These are phyloP conservation scores for Clivina fossor DNA, from an alignment of 2,888 invertebrate species.

Conservation along the genomic window DNA sequence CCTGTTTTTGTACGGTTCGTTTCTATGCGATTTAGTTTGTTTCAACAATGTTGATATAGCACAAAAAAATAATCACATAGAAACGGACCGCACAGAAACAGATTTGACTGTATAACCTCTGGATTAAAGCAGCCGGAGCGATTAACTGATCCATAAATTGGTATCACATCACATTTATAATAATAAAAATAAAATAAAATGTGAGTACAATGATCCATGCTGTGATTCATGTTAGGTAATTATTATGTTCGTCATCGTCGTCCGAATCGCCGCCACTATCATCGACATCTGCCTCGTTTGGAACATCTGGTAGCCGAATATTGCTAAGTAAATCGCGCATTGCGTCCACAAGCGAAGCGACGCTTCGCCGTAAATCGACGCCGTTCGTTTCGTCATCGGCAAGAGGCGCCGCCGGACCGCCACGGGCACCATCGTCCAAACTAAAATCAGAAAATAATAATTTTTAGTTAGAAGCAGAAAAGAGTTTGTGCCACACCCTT, in stretches of 20 bases:
- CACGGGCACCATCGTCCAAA: constrained; percentile 46
- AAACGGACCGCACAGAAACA: too few relatives aligned
- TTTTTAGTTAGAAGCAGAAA: neutral
- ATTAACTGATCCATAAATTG: too few relatives aligned
- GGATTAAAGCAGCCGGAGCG: too few relatives aligned
- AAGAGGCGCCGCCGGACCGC: constrained; percentile 48
- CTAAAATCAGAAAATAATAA: constrained; percentile 3
- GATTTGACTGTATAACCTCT: too few relatives aligned
- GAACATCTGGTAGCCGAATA: constrained; percentile 62
- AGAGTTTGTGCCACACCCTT: neutral
- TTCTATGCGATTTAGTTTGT: too few relatives aligned
- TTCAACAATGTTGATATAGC: too few relatives aligned
- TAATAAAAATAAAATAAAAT: too few relatives aligned
- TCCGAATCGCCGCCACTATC: constrained; percentile 57
- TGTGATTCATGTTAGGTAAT: constrained; percentile 49
- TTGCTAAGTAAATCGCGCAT: constrained; percentile 72
- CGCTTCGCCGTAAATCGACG: constrained; percentile 62
- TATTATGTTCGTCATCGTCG: constrained; percentile 56
- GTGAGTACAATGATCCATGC: too few relatives aligned
- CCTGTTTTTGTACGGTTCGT: too few relatives aligned
- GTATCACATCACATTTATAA: constrained; percentile 25
- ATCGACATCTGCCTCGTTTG: constrained; percentile 57
- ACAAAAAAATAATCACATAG: too few relatives aligned
- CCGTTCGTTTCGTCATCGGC: constrained; percentile 48
- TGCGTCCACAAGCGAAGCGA: constrained; percentile 68